Conservation (phyloP, 2,888 invertebrate species). For the Sinohyriopsis cumingii region DNA sequence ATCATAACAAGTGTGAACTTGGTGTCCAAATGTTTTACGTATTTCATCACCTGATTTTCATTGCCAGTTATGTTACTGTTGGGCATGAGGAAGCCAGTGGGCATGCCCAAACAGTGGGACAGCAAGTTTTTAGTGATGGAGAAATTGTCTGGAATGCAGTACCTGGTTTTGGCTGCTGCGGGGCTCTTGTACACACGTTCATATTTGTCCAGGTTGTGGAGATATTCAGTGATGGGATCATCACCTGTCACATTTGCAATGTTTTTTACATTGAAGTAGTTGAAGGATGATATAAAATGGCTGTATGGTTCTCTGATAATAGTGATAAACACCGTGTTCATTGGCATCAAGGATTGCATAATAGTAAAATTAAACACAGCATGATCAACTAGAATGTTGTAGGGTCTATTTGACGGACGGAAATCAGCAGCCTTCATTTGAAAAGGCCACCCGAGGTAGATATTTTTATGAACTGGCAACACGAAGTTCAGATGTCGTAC, state of each 20-base stretch:
- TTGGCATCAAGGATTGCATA: slow-evolving; percentile 60
- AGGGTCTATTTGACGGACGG: slow-evolving; percentile 51
- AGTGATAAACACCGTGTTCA: slow-evolving; percentile 58
- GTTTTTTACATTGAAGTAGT: slow-evolving; percentile 63
- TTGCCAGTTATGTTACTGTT: slow-evolving; percentile 44
- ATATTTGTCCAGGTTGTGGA: slow-evolving; percentile 59
- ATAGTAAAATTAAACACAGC: slow-evolving; percentile 58
- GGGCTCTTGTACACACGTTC: slow-evolving; percentile 56
- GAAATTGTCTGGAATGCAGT: slow-evolving; percentile 65
- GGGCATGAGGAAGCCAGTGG: slow-evolving; percentile 60
- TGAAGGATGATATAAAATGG: slow-evolving; percentile 64
- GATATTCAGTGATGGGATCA: slow-evolving; percentile 52
- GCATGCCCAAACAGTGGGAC: slow-evolving; percentile 67
- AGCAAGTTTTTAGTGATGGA: slow-evolving; percentile 64
- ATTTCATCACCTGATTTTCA: slow-evolving; percentile 35
- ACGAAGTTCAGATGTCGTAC: slow-evolving; percentile 63
- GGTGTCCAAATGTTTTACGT: slow-evolving; percentile 53
- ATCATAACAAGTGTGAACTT: slow-evolving; percentile 67
- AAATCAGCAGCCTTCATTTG: slow-evolving; percentile 54
- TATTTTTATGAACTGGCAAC: slow-evolving; percentile 51
- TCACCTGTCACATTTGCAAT: slow-evolving; percentile 34
- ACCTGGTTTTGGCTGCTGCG: slow-evolving; percentile 30
- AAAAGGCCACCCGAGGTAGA: slow-evolving; percentile 69
- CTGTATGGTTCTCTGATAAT: slow-evolving; percentile 65
- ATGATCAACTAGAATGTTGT: slow-evolving; percentile 67